Percentiles rank a stretch among this genome's conserved stretches.
phyloP scores from a whole-genome alignment of 37 sponge, comb jelly and placozoan species.

The Beroe ovata region DNA sequence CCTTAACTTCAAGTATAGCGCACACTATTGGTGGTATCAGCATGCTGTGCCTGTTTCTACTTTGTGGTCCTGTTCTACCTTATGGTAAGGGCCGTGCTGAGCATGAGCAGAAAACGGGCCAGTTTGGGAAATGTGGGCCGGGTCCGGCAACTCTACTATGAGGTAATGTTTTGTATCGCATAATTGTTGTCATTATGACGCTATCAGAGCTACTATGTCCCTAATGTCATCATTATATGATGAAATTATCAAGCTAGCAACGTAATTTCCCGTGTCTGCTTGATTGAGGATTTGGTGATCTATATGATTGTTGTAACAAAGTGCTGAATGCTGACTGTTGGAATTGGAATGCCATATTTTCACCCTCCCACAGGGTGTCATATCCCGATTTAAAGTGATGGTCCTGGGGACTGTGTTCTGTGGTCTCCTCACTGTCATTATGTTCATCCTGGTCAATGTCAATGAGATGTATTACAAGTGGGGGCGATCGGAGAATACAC shows the following conservation, averaged over 20 bases:
- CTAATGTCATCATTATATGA: too few relatives aligned
- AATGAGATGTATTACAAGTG: constrained; percentile 66
- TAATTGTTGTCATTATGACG: too few relatives aligned
- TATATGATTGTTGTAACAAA: too few relatives aligned
- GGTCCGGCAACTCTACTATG: constrained; percentile 46
- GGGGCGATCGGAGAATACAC: constrained; percentile 19
- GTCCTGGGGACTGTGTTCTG: constrained; percentile 11
- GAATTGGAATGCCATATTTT: too few relatives aligned
- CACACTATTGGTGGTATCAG: constrained; percentile 45
- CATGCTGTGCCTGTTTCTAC: constrained; percentile 25
- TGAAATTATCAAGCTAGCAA: too few relatives aligned
- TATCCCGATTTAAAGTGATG: constrained; percentile 57
- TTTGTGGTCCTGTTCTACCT: constrained; percentile 30
- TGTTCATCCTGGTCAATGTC: constrained; percentile 51
- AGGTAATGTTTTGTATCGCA: too few relatives aligned
- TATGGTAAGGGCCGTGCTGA: constrained; percentile 28
- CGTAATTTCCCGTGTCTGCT: too few relatives aligned
- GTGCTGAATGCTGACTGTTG: too few relatives aligned
- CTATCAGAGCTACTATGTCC: too few relatives aligned
- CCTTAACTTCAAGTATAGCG: constrained; percentile 23
- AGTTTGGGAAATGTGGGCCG: constrained; percentile 47
- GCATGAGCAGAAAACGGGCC: constrained; percentile 52
- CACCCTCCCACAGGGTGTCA: constrained; percentile 17
- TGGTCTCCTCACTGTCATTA: constrained; percentile 32
- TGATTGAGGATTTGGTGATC: too few relatives aligned